Percentiles rank a stretch among this genome's conserved stretches.
Conservation (phyloP, 2,113 vertebrate genomes). For the Taurulus bubalis region DNA sequence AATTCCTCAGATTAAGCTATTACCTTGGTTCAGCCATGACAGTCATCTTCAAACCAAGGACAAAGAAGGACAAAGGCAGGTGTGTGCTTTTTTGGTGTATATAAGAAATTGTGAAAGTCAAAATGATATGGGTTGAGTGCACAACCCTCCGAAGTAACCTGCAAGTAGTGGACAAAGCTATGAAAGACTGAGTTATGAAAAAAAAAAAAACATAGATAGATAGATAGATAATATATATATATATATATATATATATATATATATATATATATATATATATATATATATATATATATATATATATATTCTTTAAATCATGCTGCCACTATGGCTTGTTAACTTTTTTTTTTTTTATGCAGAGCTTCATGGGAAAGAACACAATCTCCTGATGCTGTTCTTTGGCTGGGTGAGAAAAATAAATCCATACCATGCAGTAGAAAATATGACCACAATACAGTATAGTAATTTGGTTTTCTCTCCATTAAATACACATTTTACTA, state of each 20-base stretch:
- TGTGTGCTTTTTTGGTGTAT: not conserved
- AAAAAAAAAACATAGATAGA: no score
- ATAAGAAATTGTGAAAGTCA: not conserved
- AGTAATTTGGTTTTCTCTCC: not conserved
- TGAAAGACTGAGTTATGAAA: no score
- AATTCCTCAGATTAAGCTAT: slow-evolving; percentile 27
- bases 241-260: no score
- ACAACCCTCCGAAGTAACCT: not conserved
- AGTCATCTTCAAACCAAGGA: not conserved
- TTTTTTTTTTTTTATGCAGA: no score
- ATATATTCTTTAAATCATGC: not conserved
- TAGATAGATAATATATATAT: no score
- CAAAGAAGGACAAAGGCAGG: not conserved
- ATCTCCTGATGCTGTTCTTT: not conserved
- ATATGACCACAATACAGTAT: slow-evolving; percentile 1
- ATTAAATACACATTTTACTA: not conserved
- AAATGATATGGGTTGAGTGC: not conserved
- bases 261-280: no score
- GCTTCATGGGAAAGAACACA: no score
- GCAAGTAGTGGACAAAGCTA: not conserved
- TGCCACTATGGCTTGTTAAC: not conserved
- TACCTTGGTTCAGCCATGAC: not conserved
- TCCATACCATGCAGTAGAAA: slow-evolving; percentile 14
- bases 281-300: no score
- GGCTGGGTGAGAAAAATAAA: not conserved